A percentile compares a stretch with the other conserved stretches of the same genome.
These are phyloP conservation scores for Pasiphila rectangulata DNA, from an alignment of 2,888 invertebrate genomes.

Conservation along the genomic window DNA sequence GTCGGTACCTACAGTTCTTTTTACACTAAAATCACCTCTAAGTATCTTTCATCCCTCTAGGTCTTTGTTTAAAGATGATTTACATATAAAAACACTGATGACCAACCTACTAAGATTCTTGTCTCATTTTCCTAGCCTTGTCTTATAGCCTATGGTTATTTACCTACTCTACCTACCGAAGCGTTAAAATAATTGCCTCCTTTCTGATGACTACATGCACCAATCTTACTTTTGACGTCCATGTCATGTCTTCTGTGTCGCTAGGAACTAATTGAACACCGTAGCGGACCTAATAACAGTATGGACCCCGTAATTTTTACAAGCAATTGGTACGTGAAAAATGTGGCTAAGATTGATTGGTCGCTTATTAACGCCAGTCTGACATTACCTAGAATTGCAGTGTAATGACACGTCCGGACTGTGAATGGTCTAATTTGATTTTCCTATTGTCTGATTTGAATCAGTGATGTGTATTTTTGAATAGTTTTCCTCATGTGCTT, in stretches of 20 bases:
- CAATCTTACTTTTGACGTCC: background rate
- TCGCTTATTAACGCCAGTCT: constrained; percentile 8
- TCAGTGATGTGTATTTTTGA: background rate
- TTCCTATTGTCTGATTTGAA: constrained; percentile 1
- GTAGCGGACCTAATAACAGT: constrained; percentile 47
- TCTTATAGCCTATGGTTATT: too few species aligned
- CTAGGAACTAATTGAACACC: constrained; percentile 17
- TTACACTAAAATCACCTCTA: too few species aligned
- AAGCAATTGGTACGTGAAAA: constrained; percentile 46
- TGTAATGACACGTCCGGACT: background rate
- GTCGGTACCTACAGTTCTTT: too few species aligned
- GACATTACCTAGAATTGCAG: background rate
- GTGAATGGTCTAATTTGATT: background rate
- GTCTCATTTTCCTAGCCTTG: too few species aligned
- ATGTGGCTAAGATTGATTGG: constrained; percentile 16
- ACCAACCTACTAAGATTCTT: too few species aligned
- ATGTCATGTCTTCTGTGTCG: background rate
- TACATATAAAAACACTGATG: too few species aligned
- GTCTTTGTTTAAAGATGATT: too few species aligned
- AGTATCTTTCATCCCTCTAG: too few species aligned
- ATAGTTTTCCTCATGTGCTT: background rate
- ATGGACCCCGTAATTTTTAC: constrained; percentile 47
- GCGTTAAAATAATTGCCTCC: too few species aligned
- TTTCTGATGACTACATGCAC: too few species aligned
- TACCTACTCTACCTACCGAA: too few species aligned